phyloP scores from a whole-genome alignment of 1,140 invertebrate genomes.

The Caenorhabditis briggsae region DNA sequence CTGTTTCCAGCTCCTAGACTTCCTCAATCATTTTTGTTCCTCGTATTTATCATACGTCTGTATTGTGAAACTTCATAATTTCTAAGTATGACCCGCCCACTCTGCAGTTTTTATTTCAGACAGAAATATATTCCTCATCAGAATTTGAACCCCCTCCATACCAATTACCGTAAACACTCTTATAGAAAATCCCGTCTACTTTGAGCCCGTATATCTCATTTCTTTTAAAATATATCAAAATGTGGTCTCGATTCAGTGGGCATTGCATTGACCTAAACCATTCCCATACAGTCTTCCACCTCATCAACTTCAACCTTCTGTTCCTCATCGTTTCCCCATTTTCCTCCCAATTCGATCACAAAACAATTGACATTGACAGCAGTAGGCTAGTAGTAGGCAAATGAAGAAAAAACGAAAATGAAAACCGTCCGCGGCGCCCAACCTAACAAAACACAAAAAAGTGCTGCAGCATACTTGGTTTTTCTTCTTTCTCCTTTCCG shows the following conservation, averaged over 20 bases:
- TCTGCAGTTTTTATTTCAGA: too few species aligned
- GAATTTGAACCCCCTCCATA: too few species aligned
- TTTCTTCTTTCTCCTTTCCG: neutral
- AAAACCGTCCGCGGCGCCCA: constrained; percentile 22
- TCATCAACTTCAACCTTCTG: constrained; percentile 51
- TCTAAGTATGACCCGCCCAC: too few species aligned
- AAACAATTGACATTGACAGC: constrained; percentile 53
- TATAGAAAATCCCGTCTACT: too few species aligned
- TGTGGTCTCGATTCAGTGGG: neutral
- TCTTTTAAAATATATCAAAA: too few species aligned
- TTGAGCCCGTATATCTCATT: too few species aligned
- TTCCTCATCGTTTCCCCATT: constrained; percentile 6
- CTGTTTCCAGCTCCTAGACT: too few species aligned
- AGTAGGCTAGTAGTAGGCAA: constrained; percentile 15
- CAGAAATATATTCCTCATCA: too few species aligned
- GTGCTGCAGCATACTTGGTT: neutral
- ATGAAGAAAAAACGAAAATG: constrained; percentile 26
- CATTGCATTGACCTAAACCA: constrained; percentile 30
- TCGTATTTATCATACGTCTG: too few species aligned
- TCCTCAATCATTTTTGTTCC: too few species aligned
- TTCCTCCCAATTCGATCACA: constrained; percentile 10
- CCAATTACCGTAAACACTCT: too few species aligned
- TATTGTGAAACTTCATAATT: too few species aligned
- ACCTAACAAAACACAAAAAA: constrained; percentile 54
- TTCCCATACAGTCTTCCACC: constrained; percentile 38